Evolutionary conservation across 2,888 invertebrate species (phyloP), one percentile per base, ranked within the genome.

Genomic region (Myopa tessellatipennis): DNA sequence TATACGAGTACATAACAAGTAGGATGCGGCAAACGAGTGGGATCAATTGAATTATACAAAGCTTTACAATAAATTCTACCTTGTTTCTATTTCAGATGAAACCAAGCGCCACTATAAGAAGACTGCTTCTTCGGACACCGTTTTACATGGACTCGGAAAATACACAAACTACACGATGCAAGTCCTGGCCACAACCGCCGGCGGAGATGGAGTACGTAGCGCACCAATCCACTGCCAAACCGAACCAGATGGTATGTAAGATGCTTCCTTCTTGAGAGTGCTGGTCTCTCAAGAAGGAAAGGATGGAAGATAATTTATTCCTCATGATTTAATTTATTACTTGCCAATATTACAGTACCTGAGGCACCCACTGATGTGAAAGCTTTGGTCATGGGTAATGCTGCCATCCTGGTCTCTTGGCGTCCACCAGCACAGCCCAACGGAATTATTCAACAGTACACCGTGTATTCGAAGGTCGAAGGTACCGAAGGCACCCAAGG

Each of bases 91-190:
- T 26, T 10, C 83, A 96, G 95, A 96, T 88, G 96, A 96, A 87
- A 96, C 95, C 85, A 94, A 94, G 26, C 96, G 96, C 85, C 96
- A 96, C 85, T 95, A 96, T 10, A 96, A 96, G 90, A 96, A 96
- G 83, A 96, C 96, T 6, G 94, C 96, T n/a, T 95, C 96, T 81
- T 96, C 95, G 85, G 96, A 97, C 90, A 96, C 96, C 0, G 96
- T 96, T 84, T 91, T 97, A n/a, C 96, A 96, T 87, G 96, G 96
- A 74, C 91, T 98, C 75, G 95, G 96, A 89, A 97, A 97, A 89
- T 98, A 94, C 90, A 98, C 98, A 3, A 98, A 98, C 90, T 98
- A 98, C 90, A 98, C 97, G 78, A 96, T 98, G 93, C 97, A 98
- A 91, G 97, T 98, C 52, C 90, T 98, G 83, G 97, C 98, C 36